phyloP scores from a whole-genome alignment of 2,888 invertebrate genomes.

The Andrena camellia region DNA sequence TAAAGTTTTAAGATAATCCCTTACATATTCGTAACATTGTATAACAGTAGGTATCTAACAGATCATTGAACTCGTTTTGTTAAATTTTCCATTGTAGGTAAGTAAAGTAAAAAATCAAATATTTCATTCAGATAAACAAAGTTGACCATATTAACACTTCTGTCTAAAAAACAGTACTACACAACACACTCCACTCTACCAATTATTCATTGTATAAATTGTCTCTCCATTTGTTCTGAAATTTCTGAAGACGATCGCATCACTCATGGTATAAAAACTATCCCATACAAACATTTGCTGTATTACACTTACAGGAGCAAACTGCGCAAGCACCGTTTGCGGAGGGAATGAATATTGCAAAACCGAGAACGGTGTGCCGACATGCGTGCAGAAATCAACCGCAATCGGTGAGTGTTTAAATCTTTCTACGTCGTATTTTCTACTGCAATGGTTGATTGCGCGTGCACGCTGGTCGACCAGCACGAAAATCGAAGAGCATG shows the following conservation, averaged over 20 bases:
- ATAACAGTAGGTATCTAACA: too few species aligned
- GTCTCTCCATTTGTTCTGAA: not conserved
- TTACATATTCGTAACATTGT: too few species aligned
- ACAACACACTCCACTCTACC: too few species aligned
- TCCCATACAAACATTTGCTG: not conserved
- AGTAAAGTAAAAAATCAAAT: too few species aligned
- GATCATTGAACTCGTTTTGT: too few species aligned
- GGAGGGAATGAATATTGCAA: constrained; percentile 79
- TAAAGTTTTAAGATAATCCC: too few species aligned
- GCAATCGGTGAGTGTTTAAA: constrained; percentile 78
- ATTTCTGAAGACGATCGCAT: not conserved
- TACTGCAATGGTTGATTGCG: constrained; percentile 24
- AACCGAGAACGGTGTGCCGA: constrained; percentile 77
- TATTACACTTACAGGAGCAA: constrained; percentile 65
- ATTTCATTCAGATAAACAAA: not conserved
- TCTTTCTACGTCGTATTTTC: not conserved
- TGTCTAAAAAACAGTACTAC: not conserved
- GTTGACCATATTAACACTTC: not conserved
- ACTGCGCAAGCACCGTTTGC: constrained; percentile 77
- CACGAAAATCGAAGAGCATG: constrained; percentile 30
- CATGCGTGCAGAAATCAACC: constrained; percentile 77
- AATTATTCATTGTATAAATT: too few species aligned
- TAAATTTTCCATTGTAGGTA: too few species aligned
- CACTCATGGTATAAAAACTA: not conserved
- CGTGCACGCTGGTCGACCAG: constrained; percentile 12